Conservation (phyloP, 2,888 invertebrate genomes). For the Stegana nigrithorax region DNA sequence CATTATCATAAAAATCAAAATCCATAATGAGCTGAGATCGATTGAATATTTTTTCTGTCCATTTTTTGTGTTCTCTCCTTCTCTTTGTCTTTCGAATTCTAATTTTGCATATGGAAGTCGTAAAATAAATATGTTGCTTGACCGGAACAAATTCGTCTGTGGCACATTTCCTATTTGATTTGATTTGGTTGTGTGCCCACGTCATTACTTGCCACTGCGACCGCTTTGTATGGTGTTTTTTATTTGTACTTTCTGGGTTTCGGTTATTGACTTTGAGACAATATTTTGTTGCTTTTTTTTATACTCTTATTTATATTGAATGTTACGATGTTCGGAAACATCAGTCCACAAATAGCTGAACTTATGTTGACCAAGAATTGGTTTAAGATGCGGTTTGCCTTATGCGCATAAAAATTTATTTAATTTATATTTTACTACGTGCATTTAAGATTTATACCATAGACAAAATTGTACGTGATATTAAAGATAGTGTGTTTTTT, state of each 20-base stretch:
- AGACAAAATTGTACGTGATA: neutral
- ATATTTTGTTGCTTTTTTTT: neutral
- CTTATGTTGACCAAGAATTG: neutral
- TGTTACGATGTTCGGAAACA: constrained; percentile 18
- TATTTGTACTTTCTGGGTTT: neutral
- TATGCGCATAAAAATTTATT: neutral
- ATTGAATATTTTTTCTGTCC: too few relatives aligned
- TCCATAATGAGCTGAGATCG: neutral
- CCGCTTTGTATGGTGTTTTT: neutral
- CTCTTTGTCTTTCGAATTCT: neutral
- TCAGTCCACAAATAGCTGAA: neutral
- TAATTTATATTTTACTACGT: neutral
- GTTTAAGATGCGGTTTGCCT: neutral
- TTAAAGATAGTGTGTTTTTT: too few relatives aligned
- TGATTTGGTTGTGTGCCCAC: too few relatives aligned
- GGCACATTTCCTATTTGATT: constrained; percentile 39
- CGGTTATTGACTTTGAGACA: neutral
- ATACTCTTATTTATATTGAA: neutral
- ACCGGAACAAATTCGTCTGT: constrained; percentile 52
- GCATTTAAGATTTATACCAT: neutral
- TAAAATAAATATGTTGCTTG: constrained; percentile 67
- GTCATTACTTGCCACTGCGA: too few relatives aligned
- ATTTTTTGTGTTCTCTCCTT: too few relatives aligned
- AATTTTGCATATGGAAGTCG: constrained; percentile 67
- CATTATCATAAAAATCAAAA: constrained; percentile 52